Conservation (phyloP, 30 jellyfish, hydroid and myxozoan species). For the Hydractinia symbiolongicarpus region DNA sequence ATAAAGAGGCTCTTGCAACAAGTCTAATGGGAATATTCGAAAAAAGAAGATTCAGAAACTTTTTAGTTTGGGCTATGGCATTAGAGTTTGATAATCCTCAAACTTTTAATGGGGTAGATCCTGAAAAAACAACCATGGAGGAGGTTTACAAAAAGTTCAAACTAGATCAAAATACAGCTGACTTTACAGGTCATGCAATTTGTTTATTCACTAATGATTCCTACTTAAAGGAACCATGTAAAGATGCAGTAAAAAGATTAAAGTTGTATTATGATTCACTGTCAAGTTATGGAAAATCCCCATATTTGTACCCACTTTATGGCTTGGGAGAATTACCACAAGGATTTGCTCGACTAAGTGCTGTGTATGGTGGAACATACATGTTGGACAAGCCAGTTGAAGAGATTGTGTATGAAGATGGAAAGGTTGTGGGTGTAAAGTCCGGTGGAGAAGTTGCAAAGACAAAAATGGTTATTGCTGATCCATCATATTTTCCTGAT, state of each 20-base stretch:
- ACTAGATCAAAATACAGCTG: constrained; percentile 90
- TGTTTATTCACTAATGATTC: constrained; percentile 71
- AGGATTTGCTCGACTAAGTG: constrained; percentile 98
- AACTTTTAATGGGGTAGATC: constrained; percentile 81
- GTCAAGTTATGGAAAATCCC: constrained; percentile 85
- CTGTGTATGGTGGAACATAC: constrained; percentile 99
- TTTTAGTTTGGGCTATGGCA: constrained; percentile 63
- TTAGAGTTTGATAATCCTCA: constrained; percentile 54
- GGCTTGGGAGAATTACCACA: constrained; percentile 99
- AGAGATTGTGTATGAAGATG: constrained; percentile 86
- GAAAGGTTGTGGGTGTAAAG: constrained; percentile 82
- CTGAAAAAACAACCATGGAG: constrained; percentile 67
- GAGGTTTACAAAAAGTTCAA: constrained; percentile 90
- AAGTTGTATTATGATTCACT: constrained; percentile 71
- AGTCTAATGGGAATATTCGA: constrained; percentile 97
- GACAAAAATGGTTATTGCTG: constrained; percentile 97
- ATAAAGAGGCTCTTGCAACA: constrained; percentile 89
- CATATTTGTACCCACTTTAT: constrained; percentile 92
- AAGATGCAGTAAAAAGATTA: constrained; percentile 59
- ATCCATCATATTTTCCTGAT: constrained; percentile 90
- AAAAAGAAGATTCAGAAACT: constrained; percentile 76
- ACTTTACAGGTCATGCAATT: constrained; percentile 96
- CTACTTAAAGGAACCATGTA: constrained; percentile 57
- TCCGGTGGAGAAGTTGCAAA: constrained; percentile 80
- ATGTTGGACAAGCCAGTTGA: constrained; percentile 85